phyloP scores from a whole-genome alignment of 2,113 vertebrate species.

The Glareola pratincola region DNA sequence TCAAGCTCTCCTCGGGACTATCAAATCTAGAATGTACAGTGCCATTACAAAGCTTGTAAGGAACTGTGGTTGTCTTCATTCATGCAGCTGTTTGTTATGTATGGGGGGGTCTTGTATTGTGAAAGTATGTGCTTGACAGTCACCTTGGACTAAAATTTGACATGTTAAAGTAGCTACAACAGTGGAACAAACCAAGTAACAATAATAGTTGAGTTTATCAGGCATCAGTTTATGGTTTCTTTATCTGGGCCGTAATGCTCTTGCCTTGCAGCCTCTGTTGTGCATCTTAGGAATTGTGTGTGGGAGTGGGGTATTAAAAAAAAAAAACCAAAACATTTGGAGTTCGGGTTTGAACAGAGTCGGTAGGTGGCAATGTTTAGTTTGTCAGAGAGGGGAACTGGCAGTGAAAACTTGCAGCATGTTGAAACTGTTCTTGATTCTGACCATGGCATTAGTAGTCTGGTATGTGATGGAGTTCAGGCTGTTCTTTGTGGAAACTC shows the following conservation, averaged over 20 bases:
- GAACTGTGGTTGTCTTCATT: not conserved
- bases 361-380: conserved; percentile 59
- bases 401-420: not conserved
- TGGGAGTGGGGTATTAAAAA: not conserved
- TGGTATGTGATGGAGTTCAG: not conserved
- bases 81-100: not conserved
- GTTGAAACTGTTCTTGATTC: not conserved
- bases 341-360: not conserved
- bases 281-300: not conserved
- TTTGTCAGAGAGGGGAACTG: not conserved
- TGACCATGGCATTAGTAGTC: not conserved
- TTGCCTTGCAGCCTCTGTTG: not conserved
- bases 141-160: not conserved
- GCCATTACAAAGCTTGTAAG: not conserved
- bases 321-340: not conserved
- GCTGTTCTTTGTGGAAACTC: not conserved
- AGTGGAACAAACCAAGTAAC: not conserved
- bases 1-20: not conserved
- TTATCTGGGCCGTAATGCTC: not conserved
- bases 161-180: not conserved
- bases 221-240: not conserved
- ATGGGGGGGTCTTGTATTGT: not conserved
- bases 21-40: not conserved
- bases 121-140: not conserved
- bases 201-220: not conserved